Conservation (phyloP, 2,797 vertebrate species). For the Brotogeris chrysoptera region DNA sequence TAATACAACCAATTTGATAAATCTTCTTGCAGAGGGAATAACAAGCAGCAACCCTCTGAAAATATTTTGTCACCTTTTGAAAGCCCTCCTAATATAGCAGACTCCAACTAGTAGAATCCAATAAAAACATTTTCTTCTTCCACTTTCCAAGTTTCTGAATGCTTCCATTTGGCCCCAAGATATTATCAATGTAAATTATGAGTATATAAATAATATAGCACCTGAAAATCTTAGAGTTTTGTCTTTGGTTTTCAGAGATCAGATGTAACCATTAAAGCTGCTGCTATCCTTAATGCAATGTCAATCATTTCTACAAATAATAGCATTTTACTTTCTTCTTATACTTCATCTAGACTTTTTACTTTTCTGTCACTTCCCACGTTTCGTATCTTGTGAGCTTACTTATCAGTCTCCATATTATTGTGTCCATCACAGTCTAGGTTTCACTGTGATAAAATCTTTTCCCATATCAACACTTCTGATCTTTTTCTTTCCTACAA, state of each 20-base stretch:
- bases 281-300: neutral
- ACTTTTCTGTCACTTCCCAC: neutral
- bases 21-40: neutral
- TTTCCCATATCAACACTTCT: neutral
- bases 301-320: neutral
- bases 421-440: neutral
- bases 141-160: neutral
- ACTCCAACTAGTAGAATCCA: neutral
- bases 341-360: neutral
- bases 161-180: neutral
- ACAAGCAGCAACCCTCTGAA: rapidly evolving
- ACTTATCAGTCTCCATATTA: neutral
- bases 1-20: neutral
- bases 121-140: neutral
- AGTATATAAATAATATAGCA: neutral
- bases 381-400: neutral
- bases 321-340: neutral
- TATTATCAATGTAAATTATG: neutral
- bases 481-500: neutral
- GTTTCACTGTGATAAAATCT: neutral
- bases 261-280: neutral
- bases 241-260: neutral
- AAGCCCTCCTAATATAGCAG: rapidly evolving
- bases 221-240: neutral
- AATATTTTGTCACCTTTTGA: neutral